These are phyloP conservation scores for Syngnathus floridae DNA, from an alignment of 2,113 vertebrate species.

Conservation along the genomic window DNA sequence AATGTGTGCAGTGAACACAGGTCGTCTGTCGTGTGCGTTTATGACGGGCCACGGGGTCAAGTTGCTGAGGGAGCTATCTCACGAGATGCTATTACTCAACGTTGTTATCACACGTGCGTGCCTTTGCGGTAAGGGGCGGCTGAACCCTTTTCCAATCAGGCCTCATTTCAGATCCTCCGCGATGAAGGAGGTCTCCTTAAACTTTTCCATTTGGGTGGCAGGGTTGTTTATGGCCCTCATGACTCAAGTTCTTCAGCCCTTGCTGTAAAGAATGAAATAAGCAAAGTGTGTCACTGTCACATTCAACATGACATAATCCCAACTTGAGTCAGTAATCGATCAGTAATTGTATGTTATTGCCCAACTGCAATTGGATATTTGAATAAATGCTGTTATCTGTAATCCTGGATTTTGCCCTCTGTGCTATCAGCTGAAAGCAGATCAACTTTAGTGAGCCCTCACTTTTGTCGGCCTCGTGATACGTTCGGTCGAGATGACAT, in stretches of 20 bases:
- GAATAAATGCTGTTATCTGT: conserved; percentile 3
- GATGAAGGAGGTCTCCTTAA: background rate
- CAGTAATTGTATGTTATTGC: background rate
- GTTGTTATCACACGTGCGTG: conserved; percentile 23
- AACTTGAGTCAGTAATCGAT: background rate
- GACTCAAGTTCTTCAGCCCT: background rate
- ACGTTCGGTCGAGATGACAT: background rate
- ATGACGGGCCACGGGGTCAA: conserved; percentile 13
- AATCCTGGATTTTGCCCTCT: conserved; percentile 40
- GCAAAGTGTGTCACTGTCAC: conserved; percentile 10
- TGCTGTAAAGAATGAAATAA: background rate
- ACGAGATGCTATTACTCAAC: conserved; percentile 15
- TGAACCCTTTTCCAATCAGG: background rate
- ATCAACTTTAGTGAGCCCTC: background rate
- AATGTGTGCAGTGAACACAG: background rate
- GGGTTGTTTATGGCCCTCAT: too few species aligned
- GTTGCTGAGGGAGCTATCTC: conserved; percentile 20
- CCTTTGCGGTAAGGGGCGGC: background rate
- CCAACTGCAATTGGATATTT: conserved; percentile 6
- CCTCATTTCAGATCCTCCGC: background rate
- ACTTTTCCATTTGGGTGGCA: too few species aligned
- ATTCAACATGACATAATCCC: background rate
- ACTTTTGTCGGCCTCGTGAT: background rate
- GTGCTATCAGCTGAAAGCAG: conserved; percentile 29
- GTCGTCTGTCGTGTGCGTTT: background rate